Evolutionary conservation across 2,113 vertebrate genomes (phyloP).

Genomic region (Nesogale talazaci): DNA sequence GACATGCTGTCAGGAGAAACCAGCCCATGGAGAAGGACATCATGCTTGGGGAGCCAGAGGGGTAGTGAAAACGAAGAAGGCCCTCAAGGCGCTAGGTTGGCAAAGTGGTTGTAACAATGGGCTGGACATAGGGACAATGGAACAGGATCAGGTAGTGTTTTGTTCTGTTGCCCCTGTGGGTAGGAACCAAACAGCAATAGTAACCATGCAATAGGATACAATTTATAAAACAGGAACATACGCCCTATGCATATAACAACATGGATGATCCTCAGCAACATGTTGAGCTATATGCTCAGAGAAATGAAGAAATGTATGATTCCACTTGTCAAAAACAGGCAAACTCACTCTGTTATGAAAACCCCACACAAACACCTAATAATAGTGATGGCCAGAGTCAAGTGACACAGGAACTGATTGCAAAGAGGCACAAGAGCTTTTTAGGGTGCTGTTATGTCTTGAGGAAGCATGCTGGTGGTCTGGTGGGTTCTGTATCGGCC

Average conservation of each 20-base stretch:
- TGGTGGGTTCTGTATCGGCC: too few relatives aligned
- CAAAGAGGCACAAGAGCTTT: background rate
- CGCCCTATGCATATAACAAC: slow-evolving; percentile 2
- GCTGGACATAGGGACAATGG: too few relatives aligned
- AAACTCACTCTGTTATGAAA: background rate
- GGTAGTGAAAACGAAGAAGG: too few relatives aligned
- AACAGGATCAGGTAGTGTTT: too few relatives aligned
- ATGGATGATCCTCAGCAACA: slow-evolving; percentile 12
- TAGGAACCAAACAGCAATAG: too few relatives aligned
- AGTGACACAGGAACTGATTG: background rate
- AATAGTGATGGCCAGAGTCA: background rate
- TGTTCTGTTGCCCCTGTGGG: too few relatives aligned
- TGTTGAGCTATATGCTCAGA: background rate
- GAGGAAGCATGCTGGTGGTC: background rate
- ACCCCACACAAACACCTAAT: too few relatives aligned
- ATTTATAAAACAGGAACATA: slow-evolving; percentile 23
- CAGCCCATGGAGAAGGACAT: too few relatives aligned
- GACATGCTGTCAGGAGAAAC: too few relatives aligned
- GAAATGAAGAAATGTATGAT: slow-evolving; percentile 12
- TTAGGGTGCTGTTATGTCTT: background rate
- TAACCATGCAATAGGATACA: background rate
- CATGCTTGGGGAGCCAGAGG: too few relatives aligned
- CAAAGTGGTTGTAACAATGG: too few relatives aligned
- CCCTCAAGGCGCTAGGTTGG: too few relatives aligned
- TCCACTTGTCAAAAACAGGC: background rate